A percentile compares a stretch with the other conserved stretches of the same genome.
Evolutionary conservation across 2,888 invertebrate species (phyloP).

Genomic region (Trissolcus japonicus): DNA sequence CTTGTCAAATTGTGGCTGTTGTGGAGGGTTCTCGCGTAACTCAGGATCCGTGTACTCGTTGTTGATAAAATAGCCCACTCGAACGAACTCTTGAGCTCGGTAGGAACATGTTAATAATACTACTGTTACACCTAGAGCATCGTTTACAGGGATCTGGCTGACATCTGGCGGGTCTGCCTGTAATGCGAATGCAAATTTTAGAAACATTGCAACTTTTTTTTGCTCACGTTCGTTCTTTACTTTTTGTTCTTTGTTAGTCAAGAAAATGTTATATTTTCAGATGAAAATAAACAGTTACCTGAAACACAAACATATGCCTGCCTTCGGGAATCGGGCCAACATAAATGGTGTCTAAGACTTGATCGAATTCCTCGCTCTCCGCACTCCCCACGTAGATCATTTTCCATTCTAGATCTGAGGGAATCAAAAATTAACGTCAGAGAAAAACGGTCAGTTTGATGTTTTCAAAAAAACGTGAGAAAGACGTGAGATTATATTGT

Average conservation of each 20-base stretch:
- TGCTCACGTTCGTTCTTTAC: background rate
- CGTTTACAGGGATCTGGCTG: conserved; percentile 94
- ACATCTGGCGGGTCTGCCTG: conserved; percentile 97
- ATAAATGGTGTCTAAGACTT: conserved; percentile 96
- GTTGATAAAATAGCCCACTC: conserved; percentile 99
- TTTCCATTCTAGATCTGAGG: conserved; percentile 98
- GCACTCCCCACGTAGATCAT: conserved; percentile 99
- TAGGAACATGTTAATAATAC: conserved; percentile 97
- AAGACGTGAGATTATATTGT: no score
- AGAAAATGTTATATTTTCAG: background rate
- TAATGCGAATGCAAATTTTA: conserved; percentile 62
- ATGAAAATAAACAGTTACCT: conserved; percentile 77
- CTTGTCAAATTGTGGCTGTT: conserved; percentile 95
- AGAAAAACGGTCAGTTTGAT: background rate
- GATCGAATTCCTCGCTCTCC: conserved; percentile 97
- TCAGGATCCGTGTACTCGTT: conserved; percentile 97
- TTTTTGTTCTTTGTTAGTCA: background rate
- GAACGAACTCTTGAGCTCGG: conserved; percentile 92
- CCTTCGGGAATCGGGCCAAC: conserved; percentile 99
- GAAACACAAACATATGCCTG: conserved; percentile 95
- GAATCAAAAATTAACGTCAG: background rate
- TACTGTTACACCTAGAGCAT: conserved; percentile 98
- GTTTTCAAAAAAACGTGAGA: no score
- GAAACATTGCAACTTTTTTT: background rate
- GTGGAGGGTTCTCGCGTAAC: conserved; percentile 94